Base-by-base conservation (phyloP, 2,113 vertebrate genomes). In the Petrocephalus zakoni region DNA sequence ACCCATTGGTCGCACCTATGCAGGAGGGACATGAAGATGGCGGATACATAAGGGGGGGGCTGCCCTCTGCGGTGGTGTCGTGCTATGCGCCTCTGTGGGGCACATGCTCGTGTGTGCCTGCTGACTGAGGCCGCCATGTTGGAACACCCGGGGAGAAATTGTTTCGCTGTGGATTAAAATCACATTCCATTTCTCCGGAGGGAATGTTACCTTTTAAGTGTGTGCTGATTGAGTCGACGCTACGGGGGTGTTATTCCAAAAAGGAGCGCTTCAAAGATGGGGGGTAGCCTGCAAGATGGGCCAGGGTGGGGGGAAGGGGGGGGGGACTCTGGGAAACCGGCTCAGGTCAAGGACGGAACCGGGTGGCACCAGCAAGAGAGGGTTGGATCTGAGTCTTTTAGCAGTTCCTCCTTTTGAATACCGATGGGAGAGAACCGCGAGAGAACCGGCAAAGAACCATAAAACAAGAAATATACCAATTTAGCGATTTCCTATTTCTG, bases 31-130 rank as follows among this genome's bases (percentile, higher is more conserved):
- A 37, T 42, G 6, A 42, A 78, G 72, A 78, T 42, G 95, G 95
- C 93, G 94, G 92, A 90, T 93, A 91, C 91, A 94, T 95, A 95
- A 95, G 95, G 93, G 92, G 93, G 92, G 93, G 92, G 92, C n/a
- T 90, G 91, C 95, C 95, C 94, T 94, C 94, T 42, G 42, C 42
- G 42, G 42, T 3, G 3, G 42, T 42, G 42, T 42, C 42, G 3
- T 42, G 42, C 42, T 95, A 94, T 91, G 91, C 94, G 94, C 90
- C 92, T 92, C 42, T 42, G 42, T 3, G 93, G 91, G 93, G 51
- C 29, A 56, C 7, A 56, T 19, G 19, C 84, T 21, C 13, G 8
- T 19, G 9, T 55, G 37, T 5, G 6, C 56, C 51, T 34, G 64
- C 84, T 87, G 90, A 91, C 51, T 90, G 85, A 37, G 11, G 55